Base-by-base conservation (phyloP, 2,797 vertebrate genomes). In the Falco peregrinus region DNA sequence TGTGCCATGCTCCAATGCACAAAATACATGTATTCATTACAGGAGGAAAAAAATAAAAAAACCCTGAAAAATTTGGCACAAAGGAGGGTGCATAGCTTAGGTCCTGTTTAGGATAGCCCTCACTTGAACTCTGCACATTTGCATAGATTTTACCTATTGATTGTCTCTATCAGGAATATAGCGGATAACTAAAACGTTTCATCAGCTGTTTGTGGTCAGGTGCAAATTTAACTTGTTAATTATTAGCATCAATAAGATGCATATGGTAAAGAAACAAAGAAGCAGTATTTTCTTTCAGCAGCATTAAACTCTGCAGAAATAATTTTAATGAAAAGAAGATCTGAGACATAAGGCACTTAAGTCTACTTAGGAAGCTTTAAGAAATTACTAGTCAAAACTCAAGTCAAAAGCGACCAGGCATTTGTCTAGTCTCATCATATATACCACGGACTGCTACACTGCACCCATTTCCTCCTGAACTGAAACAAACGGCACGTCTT, bases 1-100 rank as follows among this genome's bases (percentile, higher is more conserved):
- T 51, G 86, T 89, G 97, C 89, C 93, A 97, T 97, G 97, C 96
- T 97, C 93, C 97, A 97, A 85, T 97, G 97, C 96, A 97, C 97
- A 97, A 97, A 97, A 97, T 97, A 96, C 97, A 97, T 97, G 96
- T 96, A 97, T 97, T 97, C 97, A 97, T 97, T 90, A 96, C 82
- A 67, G 87, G 78, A 93, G 89, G 39, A 87, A 88, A 82, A 81
- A 94, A 96, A 41, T 41, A 96, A 69, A 69, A 77, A 93, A 82
- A 35, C 39, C 69, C 80, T 94, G 91, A 64, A 97, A 97, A 97
- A 95, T 94, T 89, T 91, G 91, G 95, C 94, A 97, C 97, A 97
- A 97, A 97, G 88, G 95, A 89, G 41, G 51, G 82, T 41, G 96
- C 97, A 95, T 77, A 96, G 96, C 88, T 97, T 96, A 97, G 96